Evolutionary conservation across 2,888 invertebrate genomes (phyloP), one percentile per base, ranked within the genome.

Genomic region (Siphonodentalium dalli): DNA sequence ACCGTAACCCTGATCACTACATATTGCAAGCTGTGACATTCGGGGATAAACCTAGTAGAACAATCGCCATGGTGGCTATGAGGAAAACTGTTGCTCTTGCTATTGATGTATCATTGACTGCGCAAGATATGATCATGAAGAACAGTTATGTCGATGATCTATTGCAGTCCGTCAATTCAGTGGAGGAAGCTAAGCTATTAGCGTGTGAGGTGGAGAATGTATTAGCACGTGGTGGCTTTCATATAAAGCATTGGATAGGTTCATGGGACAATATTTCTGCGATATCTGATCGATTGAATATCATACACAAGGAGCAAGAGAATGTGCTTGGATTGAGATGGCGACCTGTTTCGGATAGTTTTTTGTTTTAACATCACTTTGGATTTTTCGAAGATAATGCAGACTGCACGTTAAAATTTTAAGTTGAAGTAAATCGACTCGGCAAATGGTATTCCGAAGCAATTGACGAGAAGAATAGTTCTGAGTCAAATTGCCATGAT

Each of bases 41-140:
- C 29, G 42, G 42, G 23, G 42, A 42, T n/a, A 27, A 20, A 42
- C 42, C 42, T 15, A 42, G 42, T 18, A 31, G 42, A 28, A 31
- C 42, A 28, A 42, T 42, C 5, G 11, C 42, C 7, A 42, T 31
- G 9, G 20, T 42, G 27, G 2, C 42, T 21, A n/a, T n/a, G n/a
- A n/a, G n/a, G n/a, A n/a, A n/a, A n/a, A n/a, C n/a, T n/a, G n/a
- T n/a, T n/a, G n/a, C n/a, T n/a, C n/a, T n/a, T n/a, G n/a, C n/a
- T n/a, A n/a, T n/a, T n/a, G n/a, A n/a, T n/a, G n/a, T n/a, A n/a
- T n/a, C n/a, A n/a, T n/a, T n/a, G n/a, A n/a, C n/a, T n/a, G n/a
- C n/a, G n/a, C n/a, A n/a, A n/a, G n/a, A n/a, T n/a, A n/a, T n/a
- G n/a, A n/a, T n/a, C n/a, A n/a, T n/a, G n/a, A n/a, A n/a, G n/a